Conservation (phyloP, 92 coral and sea anemone genomes). For the Zoanthus gigantus region DNA sequence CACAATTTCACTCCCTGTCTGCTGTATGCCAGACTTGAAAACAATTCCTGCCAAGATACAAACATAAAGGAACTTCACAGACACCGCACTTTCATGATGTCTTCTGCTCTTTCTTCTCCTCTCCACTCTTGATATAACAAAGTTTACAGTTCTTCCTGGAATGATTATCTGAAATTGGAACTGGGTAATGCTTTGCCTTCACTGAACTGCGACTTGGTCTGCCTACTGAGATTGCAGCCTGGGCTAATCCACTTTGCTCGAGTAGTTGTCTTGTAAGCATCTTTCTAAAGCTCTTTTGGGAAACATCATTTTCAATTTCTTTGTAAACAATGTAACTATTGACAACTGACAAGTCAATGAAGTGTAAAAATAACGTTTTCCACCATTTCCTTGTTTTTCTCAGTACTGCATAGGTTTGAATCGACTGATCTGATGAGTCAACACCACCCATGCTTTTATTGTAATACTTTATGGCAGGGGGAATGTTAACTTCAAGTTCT, state of each 20-base stretch:
- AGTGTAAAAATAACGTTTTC: too few relatives aligned
- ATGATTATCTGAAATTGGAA: conserved; percentile 26
- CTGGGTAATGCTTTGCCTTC: conserved; percentile 50
- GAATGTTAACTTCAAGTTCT: conserved; percentile 32
- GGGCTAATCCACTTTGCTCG: conserved; percentile 25
- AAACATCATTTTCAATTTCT: not conserved
- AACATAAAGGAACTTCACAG: not conserved
- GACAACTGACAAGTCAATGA: too few relatives aligned
- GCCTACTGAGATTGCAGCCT: conserved; percentile 40
- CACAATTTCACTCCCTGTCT: conserved; percentile 17
- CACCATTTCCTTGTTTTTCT: too few relatives aligned
- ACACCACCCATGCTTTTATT: too few relatives aligned
- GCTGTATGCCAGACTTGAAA: conserved; percentile 29
- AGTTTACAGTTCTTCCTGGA: conserved; percentile 44
- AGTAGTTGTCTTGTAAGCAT: conserved; percentile 38
- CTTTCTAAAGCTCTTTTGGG: conserved; percentile 39
- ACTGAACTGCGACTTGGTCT: conserved; percentile 52
- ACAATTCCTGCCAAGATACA: conserved; percentile 11
- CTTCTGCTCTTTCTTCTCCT: conserved; percentile 22
- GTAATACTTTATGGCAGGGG: conserved; percentile 38
- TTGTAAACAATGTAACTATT: not conserved
- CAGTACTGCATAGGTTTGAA: too few relatives aligned
- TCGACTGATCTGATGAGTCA: too few relatives aligned
- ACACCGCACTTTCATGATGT: conserved; percentile 17
- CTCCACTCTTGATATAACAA: not conserved